Evolutionary conservation across 2,113 vertebrate species (phyloP).

Genomic region (Mastomys natalensis): DNA sequence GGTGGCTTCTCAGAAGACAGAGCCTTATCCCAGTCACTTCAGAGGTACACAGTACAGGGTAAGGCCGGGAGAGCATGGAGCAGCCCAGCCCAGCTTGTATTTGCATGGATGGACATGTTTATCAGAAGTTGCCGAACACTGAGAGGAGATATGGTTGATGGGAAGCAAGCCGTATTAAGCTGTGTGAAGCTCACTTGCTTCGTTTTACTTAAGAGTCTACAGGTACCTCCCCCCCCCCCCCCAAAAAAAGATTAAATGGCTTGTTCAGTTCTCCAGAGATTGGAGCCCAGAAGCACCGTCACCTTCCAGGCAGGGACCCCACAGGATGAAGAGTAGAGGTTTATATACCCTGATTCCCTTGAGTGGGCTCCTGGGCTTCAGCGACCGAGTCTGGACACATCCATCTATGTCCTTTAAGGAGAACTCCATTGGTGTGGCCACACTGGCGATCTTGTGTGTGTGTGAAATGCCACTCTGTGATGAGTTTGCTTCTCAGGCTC

Average conservation of each 20-base stretch:
- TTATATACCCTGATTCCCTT: accelerated
- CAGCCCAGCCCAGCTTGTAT: not conserved
- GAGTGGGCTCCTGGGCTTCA: accelerated
- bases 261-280: not conserved
- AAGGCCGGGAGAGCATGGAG: not conserved
- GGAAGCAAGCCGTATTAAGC: not conserved
- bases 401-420: accelerated
- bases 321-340: too few relatives aligned
- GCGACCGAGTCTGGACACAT: accelerated
- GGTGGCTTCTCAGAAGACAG: not conserved
- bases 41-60: not conserved
- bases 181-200: not conserved
- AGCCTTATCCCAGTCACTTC: not conserved
- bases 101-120: not conserved
- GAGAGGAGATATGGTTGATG: accelerated
- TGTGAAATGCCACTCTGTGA: not conserved
- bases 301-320: not conserved
- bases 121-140: not conserved
- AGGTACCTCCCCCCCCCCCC: too few relatives aligned
- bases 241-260: not conserved
- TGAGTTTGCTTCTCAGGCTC: not conserved
- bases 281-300: not conserved
- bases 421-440: accelerated
- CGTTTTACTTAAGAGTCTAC: not conserved
- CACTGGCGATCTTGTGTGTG: accelerated